These are phyloP conservation scores for Oscheius sp. DNA, from an alignment of 2,888 invertebrate genomes.

Conservation along the genomic window DNA sequence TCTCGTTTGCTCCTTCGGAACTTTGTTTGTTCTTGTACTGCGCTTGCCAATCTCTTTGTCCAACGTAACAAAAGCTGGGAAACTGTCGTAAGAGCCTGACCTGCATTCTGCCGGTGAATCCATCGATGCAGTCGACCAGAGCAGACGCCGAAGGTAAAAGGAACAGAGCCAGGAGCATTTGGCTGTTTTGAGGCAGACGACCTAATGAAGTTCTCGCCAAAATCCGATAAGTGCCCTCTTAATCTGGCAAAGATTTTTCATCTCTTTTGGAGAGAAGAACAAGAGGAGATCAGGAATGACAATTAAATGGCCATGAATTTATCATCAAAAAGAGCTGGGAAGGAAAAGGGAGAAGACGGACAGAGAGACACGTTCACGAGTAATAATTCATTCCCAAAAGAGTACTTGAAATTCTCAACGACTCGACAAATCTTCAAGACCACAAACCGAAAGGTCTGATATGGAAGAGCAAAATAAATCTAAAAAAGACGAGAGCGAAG, in stretches of 20 bases:
- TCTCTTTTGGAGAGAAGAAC: no score
- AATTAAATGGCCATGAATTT: no score
- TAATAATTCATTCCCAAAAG: not conserved
- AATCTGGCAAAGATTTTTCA: no score
- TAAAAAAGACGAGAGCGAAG: constrained; percentile 1
- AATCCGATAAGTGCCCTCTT: no score
- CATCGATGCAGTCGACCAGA: constrained; percentile 55
- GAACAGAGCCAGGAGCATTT: constrained; percentile 16
- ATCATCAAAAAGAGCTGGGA: no score
- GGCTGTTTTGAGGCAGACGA: not conserved
- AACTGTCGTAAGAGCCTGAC: constrained; percentile 28
- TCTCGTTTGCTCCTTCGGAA: not conserved
- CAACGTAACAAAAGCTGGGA: not conserved
- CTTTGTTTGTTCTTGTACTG: constrained; percentile 14
- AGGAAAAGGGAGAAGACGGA: no score
- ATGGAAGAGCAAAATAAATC: not conserved
- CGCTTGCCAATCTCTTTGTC: not conserved
- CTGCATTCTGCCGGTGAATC: constrained; percentile 60
- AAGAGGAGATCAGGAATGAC: no score
- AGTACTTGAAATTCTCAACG: not conserved
- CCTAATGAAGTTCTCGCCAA: no score
- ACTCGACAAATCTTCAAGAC: not conserved
- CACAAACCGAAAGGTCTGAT: not conserved
- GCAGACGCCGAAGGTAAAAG: constrained; percentile 29
- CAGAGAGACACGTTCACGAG: not conserved